Base-by-base conservation (phyloP, 2,113 vertebrate species). In the Leptodactylus fuscus region DNA sequence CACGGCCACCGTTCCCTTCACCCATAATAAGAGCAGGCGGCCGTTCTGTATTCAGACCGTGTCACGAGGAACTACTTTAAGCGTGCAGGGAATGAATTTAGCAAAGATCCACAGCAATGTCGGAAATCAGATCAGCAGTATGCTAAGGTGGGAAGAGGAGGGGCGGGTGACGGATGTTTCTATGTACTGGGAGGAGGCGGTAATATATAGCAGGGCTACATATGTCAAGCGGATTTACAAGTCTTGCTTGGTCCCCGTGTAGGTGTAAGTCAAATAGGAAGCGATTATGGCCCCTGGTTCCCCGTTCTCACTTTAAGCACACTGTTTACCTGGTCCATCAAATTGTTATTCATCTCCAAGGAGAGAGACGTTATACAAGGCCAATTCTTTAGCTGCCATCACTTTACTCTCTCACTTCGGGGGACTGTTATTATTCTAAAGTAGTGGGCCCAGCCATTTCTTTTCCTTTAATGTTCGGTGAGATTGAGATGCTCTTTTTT, bases 1-100 rank as follows among this genome's bases (percentile, higher is more conserved):
- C 90, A 90, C 90, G 88, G 92, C 93, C 93, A 91, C 91, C 89
- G 77, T 90, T 89, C 91, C 93, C 82, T 65, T 92, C 91, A 90
- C 93, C 51, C 91, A 91, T 94, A 94, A 95, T 94, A 93, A 93
- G 93, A 92, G 94, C 92, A 88, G 93, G 92, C 91, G 94, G 92
- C 92, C 85, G 91, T 36, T 60, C 76, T 81, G 91, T 89, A 92
- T 94, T 94, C 94, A 92, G 91, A 84, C 91, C 92, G 93, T 94
- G 94, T 95, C 94, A 95, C 89, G 89, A 89, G 81, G 89, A 92
- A 91, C 91, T 46, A 89, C 91, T 92, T 91, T 91, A 91, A 92
- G 91, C 92, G 82, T 85, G 91, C 89, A 92, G 83, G 29, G 83
- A 85, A 94, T 91, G 90, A 92, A 90, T 94, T 92, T 92, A 88